Conservation (phyloP, 2,113 vertebrate genomes). For the Seriola rivoliana region DNA sequence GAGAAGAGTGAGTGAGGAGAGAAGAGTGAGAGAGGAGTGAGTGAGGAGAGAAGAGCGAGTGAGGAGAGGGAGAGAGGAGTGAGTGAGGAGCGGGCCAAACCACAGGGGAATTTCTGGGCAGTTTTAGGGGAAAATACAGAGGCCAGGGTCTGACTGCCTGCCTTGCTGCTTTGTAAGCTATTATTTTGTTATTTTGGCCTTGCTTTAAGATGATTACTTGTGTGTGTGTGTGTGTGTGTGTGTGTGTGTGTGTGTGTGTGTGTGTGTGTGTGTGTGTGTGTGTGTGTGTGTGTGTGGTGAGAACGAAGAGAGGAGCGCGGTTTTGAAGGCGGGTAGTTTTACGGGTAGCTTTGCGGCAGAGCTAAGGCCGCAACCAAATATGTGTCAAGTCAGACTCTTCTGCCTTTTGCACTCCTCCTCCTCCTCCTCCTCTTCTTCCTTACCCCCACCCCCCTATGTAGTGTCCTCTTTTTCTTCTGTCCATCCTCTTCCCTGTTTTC, state of each 20-base stretch:
- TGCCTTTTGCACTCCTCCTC: slow-evolving; percentile 2
- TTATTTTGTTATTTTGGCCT: slow-evolving; percentile 64
- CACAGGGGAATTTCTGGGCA: slow-evolving; percentile 71
- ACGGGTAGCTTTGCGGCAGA: slow-evolving; percentile 27
- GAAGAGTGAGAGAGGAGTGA: not conserved
- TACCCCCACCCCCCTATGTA: not conserved
- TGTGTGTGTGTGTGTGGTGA: slow-evolving; percentile 46
- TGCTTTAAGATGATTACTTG: slow-evolving; percentile 46
- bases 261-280: slow-evolving; percentile 25
- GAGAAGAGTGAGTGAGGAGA: too few species aligned
- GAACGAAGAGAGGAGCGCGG: slow-evolving; percentile 15
- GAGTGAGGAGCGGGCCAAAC: slow-evolving; percentile 58
- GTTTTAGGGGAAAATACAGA: slow-evolving; percentile 59
- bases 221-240: slow-evolving; percentile 50
- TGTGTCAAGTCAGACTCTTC: slow-evolving; percentile 62
- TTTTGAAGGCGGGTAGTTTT: slow-evolving; percentile 14
- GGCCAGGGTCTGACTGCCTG: slow-evolving; percentile 52
- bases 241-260: slow-evolving; percentile 36
- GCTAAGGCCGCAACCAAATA: slow-evolving; percentile 59
- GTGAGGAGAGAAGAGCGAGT: not conserved
- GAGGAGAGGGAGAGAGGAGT: not conserved
- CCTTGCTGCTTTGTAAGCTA: slow-evolving; percentile 62
- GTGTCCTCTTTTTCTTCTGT: not conserved
- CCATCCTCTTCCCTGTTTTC: not conserved
- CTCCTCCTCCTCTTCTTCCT: slow-evolving; percentile 8